Conservation (phyloP, 2,888 invertebrate species). For the Branchellion lobata region DNA sequence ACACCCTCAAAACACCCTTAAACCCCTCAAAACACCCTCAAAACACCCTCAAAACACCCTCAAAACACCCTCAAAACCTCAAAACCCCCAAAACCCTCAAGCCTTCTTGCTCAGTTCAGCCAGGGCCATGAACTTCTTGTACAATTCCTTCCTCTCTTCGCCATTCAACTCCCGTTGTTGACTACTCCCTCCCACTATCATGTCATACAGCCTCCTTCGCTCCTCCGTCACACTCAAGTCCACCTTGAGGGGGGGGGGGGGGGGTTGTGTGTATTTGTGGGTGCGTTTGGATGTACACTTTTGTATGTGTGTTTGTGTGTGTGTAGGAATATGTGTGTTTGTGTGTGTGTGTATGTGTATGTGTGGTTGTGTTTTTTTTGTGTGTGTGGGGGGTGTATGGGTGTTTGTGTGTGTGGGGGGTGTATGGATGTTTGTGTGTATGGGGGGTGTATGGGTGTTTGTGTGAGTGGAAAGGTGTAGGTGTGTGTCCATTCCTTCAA, state of each 20-base stretch:
- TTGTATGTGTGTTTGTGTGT: no score
- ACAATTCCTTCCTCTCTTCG: conserved; percentile 58
- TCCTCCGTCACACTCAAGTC: conserved; percentile 59
- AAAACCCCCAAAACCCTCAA: not conserved
- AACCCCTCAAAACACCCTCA: no score
- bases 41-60: not conserved
- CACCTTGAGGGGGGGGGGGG: conserved; percentile 45
- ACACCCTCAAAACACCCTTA: no score
- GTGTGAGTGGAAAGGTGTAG: no score
- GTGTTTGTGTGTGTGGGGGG: no score
- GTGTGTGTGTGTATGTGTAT: no score
- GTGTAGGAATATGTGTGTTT: no score
- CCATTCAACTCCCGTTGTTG: conserved; percentile 53
- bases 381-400: no score
- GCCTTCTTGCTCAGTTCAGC: conserved; percentile 52
- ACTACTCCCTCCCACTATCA: conserved; percentile 53
- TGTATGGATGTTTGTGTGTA: no score
- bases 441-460: no score
- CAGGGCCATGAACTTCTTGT: conserved; percentile 58
- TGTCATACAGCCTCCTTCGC: conserved; percentile 57
- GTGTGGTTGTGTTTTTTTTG: no score
- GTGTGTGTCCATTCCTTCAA: no score
- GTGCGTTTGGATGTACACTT: not conserved
- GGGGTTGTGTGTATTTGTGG: not conserved
- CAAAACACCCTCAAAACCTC: not conserved